Base-by-base conservation (phyloP, 1,140 invertebrate genomes). In the Apocrypta bakeri region DNA sequence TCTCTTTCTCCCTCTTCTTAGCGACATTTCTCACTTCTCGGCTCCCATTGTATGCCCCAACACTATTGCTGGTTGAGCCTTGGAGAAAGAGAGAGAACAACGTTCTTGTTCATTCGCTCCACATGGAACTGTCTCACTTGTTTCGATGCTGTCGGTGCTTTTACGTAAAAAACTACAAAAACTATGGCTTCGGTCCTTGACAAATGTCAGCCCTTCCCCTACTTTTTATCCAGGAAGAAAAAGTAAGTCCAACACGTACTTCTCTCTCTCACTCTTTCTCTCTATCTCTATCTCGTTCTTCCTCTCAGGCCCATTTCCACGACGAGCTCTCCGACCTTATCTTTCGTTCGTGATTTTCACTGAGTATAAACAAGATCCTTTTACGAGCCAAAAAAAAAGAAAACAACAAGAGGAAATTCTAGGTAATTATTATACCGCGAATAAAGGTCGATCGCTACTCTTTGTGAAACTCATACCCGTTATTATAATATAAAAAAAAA, bases 1-100 rank as follows among this genome's bases (percentile, higher is more conserved):
- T 0, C 0, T 2, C 12, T 21, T 1, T 11, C 31, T 8, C 33
- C 17, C 17, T n/a, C 37, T 81, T 27, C 79, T 37, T 48, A 24
- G 12, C 56, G 48, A 73, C 79, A 64, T 73, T 81, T 81, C 71
- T 81, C 79, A 81, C 79, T 71, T 81, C 71, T 17, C 9, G 69
- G 21, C 72, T 74, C 25, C 69, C 79, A 81, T 81, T 81, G 79
- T 81, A 48, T 71, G 56, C 25, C 66, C 27, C 71, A 79, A 79
- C 27, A 79, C 37, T 61, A 9, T 9, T 37, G 48, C 48, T 63
- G 29, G 48, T 33, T 21, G 31, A 48, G 64, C 76, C 21, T 40
- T 56, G 42, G n/a, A 25, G 25, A 24, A 24, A 37, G 37, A 42
- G 71, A 73, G 9, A 25, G n/a, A 63, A 25, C 61, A 6, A 31